Conservation (phyloP, 2,797 vertebrate species). For the Semotilus atromaculatus region DNA sequence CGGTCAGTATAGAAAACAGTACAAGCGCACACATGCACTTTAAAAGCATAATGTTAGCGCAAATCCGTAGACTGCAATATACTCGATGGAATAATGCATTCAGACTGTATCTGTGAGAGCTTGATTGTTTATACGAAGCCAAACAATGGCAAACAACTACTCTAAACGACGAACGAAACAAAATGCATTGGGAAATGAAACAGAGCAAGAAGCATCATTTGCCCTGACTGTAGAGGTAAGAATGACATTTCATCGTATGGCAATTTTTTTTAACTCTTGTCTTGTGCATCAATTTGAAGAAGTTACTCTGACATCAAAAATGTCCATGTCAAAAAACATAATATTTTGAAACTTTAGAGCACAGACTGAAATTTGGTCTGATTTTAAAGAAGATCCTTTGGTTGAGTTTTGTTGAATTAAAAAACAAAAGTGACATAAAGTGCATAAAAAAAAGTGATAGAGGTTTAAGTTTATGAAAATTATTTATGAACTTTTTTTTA, state of each 20-base stretch:
- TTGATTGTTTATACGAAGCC: not conserved
- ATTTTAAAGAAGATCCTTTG: too few relatives aligned
- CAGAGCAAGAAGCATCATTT: slow-evolving; percentile 13
- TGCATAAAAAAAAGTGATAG: too few relatives aligned
- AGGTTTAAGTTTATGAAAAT: too few relatives aligned
- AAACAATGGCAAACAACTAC: slow-evolving; percentile 27
- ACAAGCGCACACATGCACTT: not conserved
- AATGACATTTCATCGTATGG: not conserved
- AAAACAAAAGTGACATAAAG: too few relatives aligned
- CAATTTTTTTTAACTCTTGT: too few relatives aligned
- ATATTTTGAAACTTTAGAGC: too few relatives aligned
- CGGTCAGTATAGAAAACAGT: not conserved
- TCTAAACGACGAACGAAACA: slow-evolving; percentile 20
- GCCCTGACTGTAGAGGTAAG: slow-evolving; percentile 53
- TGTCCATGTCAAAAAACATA: too few relatives aligned
- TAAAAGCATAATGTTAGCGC: not conserved
- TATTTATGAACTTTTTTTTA: too few relatives aligned
- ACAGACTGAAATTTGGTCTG: too few relatives aligned
- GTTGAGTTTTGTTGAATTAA: too few relatives aligned
- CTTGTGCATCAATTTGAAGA: too few relatives aligned
- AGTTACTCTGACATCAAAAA: too few relatives aligned
- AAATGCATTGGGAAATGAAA: not conserved
- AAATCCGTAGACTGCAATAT: not conserved
- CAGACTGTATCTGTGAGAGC: not conserved
- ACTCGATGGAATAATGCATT: not conserved